Conservation (phyloP, 1,140 invertebrate species). For the Eulimnadia texana region DNA sequence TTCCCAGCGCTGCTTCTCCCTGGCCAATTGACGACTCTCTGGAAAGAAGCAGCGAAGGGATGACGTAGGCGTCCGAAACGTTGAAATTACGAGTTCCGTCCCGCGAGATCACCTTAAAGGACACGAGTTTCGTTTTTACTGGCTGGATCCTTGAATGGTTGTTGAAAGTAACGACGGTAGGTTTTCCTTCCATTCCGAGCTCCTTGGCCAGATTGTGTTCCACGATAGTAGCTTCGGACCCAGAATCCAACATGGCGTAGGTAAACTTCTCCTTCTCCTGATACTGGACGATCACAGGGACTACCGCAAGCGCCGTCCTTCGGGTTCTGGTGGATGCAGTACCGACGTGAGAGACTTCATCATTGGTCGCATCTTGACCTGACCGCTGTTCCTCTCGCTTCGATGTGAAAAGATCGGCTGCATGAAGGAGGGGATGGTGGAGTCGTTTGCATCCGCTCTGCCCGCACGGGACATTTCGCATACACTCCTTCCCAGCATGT, state of each 20-base stretch:
- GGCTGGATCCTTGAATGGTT: too few relatives aligned
- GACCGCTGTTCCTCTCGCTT: too few relatives aligned
- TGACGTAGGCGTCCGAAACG: not conserved
- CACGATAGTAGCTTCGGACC: not conserved
- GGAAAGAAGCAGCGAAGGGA: not conserved
- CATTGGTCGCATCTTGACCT: not conserved
- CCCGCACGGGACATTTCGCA: not conserved
- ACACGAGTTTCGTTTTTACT: too few relatives aligned
- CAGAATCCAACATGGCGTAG: slow-evolving; percentile 1
- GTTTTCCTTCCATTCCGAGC: not conserved
- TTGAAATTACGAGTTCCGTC: not conserved
- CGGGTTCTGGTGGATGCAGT: not conserved
- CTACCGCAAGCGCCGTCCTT: not conserved
- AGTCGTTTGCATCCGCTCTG: not conserved
- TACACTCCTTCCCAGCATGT: not conserved
- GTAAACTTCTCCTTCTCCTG: too few relatives aligned
- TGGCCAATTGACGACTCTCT: not conserved
- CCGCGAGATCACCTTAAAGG: too few relatives aligned
- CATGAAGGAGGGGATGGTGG: not conserved
- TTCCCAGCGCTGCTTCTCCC: not conserved
- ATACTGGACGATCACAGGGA: not conserved
- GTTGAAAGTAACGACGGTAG: too few relatives aligned
- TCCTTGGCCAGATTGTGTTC: not conserved
- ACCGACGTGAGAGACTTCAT: not conserved
- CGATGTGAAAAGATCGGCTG: not conserved